Base-by-base conservation (phyloP, 2,888 invertebrate genomes). In the Acanthosepion esculentum region DNA sequence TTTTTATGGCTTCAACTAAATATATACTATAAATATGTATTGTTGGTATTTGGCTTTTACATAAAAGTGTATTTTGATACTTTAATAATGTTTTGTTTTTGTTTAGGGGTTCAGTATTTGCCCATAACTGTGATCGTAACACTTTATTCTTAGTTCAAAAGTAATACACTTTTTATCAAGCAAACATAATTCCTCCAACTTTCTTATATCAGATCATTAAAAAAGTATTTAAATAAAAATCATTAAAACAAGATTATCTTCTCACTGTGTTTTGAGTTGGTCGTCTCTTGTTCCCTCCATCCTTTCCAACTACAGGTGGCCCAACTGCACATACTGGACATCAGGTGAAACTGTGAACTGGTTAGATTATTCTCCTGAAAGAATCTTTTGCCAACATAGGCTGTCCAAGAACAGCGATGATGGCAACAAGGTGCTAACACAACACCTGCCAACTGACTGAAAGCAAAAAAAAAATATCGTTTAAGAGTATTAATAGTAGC, bases 391-490 rank as follows among this genome's bases (percentile, higher is more conserved):
- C 98, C 98, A 4, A 98, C 98, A 97, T 98, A 99, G 0, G 98
- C 97, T 41, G 97, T 97, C 98, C 98, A 98, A 92, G 98, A 98
- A 97, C 99, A 99, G 96, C 98, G 98, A 97, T 99, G 99, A 97
- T 99, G 99, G 97, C 99, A 99, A 97, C 99, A 99, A 48, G 99
- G 98, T 6, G 99, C 99, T 97, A 99, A 98, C 94, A 98, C 98
- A 91, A 98, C 98, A 15, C 97, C 97, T 41, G 95, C 95, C 55
- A 96, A 94, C 33, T 91, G 48, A 59, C 96, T 96, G 94, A 41
- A 95, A 95, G 23, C 33, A 91, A 55, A 64, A 55, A 48, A 59
- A 91, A 41, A 41, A 41, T 3, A 41, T 41, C 3, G 41, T 41
- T 41, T 41, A 41, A 41, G 41, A 41, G 41, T 41, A 41, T 41